Percentiles rank a stretch among this genome's conserved stretches.
Conservation (phyloP, 2,797 vertebrate genomes). For the Chloroceryle inda region DNA sequence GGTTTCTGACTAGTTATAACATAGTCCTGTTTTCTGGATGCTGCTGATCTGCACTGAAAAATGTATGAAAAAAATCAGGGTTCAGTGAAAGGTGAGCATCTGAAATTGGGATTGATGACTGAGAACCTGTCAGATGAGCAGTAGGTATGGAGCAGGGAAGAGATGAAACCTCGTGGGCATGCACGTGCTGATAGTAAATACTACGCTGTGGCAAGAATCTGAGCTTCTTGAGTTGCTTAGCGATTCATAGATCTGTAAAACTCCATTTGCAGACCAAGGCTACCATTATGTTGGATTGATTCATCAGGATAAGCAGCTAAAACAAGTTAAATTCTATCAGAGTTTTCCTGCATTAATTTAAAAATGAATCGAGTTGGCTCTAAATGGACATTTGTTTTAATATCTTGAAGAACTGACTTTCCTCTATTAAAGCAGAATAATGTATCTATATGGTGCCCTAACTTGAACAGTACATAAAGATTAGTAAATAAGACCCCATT, state of each 20-base stretch:
- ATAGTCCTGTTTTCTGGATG: not conserved
- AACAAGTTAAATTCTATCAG: slow-evolving; percentile 67
- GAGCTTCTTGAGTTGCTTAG: slow-evolving; percentile 43
- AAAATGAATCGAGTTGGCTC: slow-evolving; percentile 76
- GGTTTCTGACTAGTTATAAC: not conserved
- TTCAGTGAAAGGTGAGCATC: slow-evolving; percentile 51
- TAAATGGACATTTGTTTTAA: slow-evolving; percentile 80
- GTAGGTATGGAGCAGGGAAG: not conserved
- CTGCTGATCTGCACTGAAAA: not conserved
- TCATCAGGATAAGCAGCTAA: slow-evolving; percentile 62
- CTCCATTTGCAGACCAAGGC: slow-evolving; percentile 54
- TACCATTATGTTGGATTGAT: slow-evolving; percentile 72
- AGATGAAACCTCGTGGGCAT: not conserved
- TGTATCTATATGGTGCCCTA: slow-evolving; percentile 78
- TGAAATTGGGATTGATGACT: not conserved
- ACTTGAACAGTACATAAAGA: slow-evolving; percentile 84
- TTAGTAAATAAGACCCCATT: slow-evolving; percentile 86
- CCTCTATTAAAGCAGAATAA: slow-evolving; percentile 76
- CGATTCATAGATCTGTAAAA: slow-evolving; percentile 49
- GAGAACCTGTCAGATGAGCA: not conserved
- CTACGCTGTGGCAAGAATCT: not conserved
- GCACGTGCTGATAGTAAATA: slow-evolving; percentile 5
- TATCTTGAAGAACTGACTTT: slow-evolving; percentile 77
- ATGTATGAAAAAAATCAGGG: not conserved
- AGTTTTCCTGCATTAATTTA: slow-evolving; percentile 73